Percentiles rank a stretch among this genome's conserved stretches.
Evolutionary conservation across 2,113 vertebrate species (phyloP).

Genomic region (Menidia beryllina): DNA sequence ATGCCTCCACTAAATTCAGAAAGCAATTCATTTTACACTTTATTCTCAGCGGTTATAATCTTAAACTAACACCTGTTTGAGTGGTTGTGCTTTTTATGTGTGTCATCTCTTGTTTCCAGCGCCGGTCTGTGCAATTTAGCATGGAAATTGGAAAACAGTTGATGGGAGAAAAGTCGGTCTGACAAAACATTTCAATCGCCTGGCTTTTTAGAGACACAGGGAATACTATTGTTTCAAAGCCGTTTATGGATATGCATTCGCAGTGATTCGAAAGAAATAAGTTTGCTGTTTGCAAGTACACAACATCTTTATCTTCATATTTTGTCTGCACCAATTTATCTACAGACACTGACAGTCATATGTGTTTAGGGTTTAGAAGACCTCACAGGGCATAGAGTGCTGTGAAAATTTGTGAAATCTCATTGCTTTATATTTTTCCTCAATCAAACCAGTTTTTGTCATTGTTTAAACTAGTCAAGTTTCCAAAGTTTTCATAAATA

Average conservation of each 20-base stretch:
- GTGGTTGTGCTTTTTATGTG: constrained; percentile 28
- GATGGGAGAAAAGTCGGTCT: constrained; percentile 40
- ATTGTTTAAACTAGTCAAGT: too few relatives aligned
- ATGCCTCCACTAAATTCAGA: constrained; percentile 11
- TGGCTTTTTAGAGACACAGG: constrained; percentile 47
- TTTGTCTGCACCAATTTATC: too few relatives aligned
- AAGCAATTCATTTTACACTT: constrained; percentile 48
- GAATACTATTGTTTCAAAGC: constrained; percentile 49
- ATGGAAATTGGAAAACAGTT: constrained; percentile 63
- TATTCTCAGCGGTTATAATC: constrained; percentile 36
- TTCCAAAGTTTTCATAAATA: too few relatives aligned
- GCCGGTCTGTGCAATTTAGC: constrained; percentile 53
- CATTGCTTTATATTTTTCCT: too few relatives aligned
- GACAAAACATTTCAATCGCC: constrained; percentile 68
- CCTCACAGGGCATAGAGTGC: too few relatives aligned
- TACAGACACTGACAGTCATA: too few relatives aligned
- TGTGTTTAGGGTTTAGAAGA: too few relatives aligned
- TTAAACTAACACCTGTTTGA: constrained; percentile 43
- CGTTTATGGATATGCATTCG: constrained; percentile 54
- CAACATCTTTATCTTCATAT: constrained; percentile 27
- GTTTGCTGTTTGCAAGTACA: constrained; percentile 37
- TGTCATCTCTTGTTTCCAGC: constrained; percentile 32
- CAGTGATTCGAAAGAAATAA: constrained; percentile 46
- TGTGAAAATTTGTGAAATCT: too few relatives aligned
- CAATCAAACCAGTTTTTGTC: too few relatives aligned